phyloP scores from a whole-genome alignment of 1,140 invertebrate genomes.

The Cylas formicarius region DNA sequence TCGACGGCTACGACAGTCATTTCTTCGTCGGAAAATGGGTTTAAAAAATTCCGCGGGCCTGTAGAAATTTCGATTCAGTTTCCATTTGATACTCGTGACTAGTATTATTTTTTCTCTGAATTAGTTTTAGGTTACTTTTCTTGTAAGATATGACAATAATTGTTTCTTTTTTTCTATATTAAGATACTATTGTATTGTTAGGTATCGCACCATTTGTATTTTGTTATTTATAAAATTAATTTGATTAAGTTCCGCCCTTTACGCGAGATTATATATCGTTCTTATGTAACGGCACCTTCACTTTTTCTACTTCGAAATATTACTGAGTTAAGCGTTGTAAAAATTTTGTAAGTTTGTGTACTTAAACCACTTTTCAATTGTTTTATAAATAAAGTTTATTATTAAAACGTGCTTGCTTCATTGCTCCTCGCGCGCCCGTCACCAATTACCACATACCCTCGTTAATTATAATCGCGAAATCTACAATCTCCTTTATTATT shows the following conservation, averaged over 20 bases:
- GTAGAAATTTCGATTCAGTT: too few species aligned
- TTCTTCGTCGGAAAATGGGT: too few species aligned
- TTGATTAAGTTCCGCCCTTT: not conserved
- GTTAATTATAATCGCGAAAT: conserved; percentile 1
- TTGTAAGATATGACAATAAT: conserved; percentile 31
- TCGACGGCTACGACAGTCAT: too few species aligned
- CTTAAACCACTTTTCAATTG: conserved; percentile 34
- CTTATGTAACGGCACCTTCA: conserved; percentile 7
- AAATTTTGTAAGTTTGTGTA: conserved; percentile 36
- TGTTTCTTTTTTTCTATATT: conserved; percentile 20
- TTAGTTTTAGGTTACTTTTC: conserved; percentile 3
- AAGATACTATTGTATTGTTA: conserved; percentile 5
- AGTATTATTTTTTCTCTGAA: too few species aligned
- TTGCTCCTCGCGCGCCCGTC: too few species aligned
- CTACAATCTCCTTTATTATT: conserved; percentile 15
- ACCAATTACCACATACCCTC: conserved; percentile 5
- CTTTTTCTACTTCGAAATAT: conserved; percentile 3
- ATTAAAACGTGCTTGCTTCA: conserved; percentile 8
- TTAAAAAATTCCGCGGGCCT: too few species aligned
- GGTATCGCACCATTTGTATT: conserved; percentile 3
- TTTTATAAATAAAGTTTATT: conserved; percentile 35
- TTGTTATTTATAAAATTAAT: conserved; percentile 5
- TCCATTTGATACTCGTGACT: too few species aligned
- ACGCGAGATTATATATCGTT: conserved; percentile 5
- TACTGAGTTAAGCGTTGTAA: conserved; percentile 10